Base-by-base conservation (phyloP, 92 coral and sea anemone species). In the Porites evermanni region DNA sequence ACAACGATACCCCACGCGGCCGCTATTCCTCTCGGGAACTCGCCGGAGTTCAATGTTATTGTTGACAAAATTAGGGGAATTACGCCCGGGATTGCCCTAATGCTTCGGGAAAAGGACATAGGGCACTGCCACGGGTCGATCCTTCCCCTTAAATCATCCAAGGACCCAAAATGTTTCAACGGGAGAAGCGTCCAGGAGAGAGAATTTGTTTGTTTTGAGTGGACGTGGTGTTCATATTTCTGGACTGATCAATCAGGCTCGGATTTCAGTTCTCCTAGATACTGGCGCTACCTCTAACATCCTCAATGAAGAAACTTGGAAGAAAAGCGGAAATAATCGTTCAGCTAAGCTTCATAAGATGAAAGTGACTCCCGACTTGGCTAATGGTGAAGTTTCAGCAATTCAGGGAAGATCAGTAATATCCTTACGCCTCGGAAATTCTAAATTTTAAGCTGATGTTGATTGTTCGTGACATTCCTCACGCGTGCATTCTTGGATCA, bases 61-160 rank as follows among this genome's bases (percentile, higher is more conserved):
- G 75, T 16, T 80, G 84, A 64, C 73, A 65, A 32, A 13, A 47
- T 16, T 24, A 44, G 12, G 91, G 80, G 19, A 71, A 80, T 87
- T 80, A 79, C 47, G 91, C 88, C 24, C 81, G 79, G 69, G 68
- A 77, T 72, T 82, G 83, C 84, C 91, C 91, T 67, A 64, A 53
- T 56, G 67, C 60, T 58, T 79, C 24, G 79, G 72, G 51, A 23
- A 51, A 68, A 66, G 87, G 75, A 61, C 81, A 88, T 47, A 59
- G 85, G 85, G 77, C 87, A 73, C 87, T 81, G 87, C 47, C 82
- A 61, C 19, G 91, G 91, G 80, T 86, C 91, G 77, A 72, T 56
- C 88, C 82, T 74, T 54, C 88, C 87, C 85, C 85, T 84, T 72
- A 63, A 19, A 64, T 13, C 16, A 10, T 63, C 16, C 5, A 63